Evolutionary conservation across 1,140 invertebrate genomes (phyloP).

Genomic region (Holcopasites calliopsidis): DNA sequence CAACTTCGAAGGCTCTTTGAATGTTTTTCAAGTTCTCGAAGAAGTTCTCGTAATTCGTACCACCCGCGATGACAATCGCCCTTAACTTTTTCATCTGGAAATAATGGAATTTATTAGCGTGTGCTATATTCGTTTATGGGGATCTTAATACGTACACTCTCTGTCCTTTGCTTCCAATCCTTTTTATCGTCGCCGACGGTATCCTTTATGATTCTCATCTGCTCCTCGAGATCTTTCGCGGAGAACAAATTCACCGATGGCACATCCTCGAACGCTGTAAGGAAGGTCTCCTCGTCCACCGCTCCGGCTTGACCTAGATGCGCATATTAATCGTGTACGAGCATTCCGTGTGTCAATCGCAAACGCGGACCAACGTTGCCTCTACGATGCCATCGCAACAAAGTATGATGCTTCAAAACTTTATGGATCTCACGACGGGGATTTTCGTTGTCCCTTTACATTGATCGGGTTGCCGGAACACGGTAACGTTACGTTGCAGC

Average conservation of each 20-base stretch:
- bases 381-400: neutral
- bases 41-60: slow-evolving; percentile 91
- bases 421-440: too few relatives aligned
- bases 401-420: too few relatives aligned
- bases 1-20: slow-evolving; percentile 89
- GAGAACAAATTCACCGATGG: slow-evolving; percentile 91
- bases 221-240: slow-evolving; percentile 90
- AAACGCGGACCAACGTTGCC: neutral
- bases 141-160: slow-evolving; percentile 84
- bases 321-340: neutral
- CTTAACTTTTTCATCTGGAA: slow-evolving; percentile 91
- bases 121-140: neutral
- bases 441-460: too few relatives aligned
- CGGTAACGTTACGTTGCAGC: too few relatives aligned
- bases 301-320: slow-evolving; percentile 86
- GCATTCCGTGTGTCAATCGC: too few relatives aligned
- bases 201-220: slow-evolving; percentile 87
- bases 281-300: slow-evolving; percentile 93
- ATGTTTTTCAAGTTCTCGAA: slow-evolving; percentile 87
- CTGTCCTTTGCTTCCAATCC: slow-evolving; percentile 96
- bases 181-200: slow-evolving; percentile 89
- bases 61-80: slow-evolving; percentile 89
- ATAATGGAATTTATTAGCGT: slow-evolving; percentile 20
- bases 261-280: slow-evolving; percentile 91
- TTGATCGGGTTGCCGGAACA: too few relatives aligned